phyloP scores from a whole-genome alignment of 1,140 invertebrate genomes.

The Tyrophagus putrescentiae region DNA sequence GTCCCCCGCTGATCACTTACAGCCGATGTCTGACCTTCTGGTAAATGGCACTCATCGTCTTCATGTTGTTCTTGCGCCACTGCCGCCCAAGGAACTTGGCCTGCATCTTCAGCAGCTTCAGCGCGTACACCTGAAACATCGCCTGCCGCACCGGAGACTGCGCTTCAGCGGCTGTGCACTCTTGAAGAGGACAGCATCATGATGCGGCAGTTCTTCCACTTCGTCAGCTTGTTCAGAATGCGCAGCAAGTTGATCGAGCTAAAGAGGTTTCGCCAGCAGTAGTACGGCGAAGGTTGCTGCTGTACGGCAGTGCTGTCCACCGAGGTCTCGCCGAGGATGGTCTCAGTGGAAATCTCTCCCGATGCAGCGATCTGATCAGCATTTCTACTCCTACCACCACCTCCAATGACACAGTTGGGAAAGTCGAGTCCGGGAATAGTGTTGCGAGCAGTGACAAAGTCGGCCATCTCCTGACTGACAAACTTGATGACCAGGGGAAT shows the following conservation, averaged over 20 bases:
- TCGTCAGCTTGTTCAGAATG: constrained; percentile 95
- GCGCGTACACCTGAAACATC: constrained; percentile 93
- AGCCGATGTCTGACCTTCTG: constrained; percentile 71
- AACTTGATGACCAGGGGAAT: constrained; percentile 97
- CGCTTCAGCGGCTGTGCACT: constrained; percentile 95
- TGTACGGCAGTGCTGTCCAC: too few relatives aligned
- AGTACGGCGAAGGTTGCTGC: too few relatives aligned
- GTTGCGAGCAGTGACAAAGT: constrained; percentile 81
- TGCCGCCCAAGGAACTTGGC: constrained; percentile 96
- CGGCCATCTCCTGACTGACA: constrained; percentile 94
- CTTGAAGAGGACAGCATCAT: constrained; percentile 99
- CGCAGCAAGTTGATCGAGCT: constrained; percentile 92
- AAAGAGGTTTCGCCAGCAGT: constrained; percentile 95
- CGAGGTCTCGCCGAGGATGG: constrained; percentile 10
- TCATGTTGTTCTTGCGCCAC: constrained; percentile 99
- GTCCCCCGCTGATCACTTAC: too few relatives aligned
- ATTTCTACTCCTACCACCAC: too few relatives aligned
- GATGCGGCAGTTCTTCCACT: constrained; percentile 97
- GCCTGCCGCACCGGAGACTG: constrained; percentile 84
- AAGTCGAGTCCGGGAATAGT: constrained; percentile 87
- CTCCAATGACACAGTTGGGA: constrained; percentile 85
- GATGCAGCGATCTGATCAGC: too few relatives aligned
- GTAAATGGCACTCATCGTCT: constrained; percentile 97
- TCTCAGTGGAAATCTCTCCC: constrained; percentile 85
- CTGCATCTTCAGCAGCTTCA: constrained; percentile 98